Evolutionary conservation across 2,113 vertebrate genomes (phyloP), one percentile per base, ranked within the genome.

Genomic region (Sterna hirundo): DNA sequence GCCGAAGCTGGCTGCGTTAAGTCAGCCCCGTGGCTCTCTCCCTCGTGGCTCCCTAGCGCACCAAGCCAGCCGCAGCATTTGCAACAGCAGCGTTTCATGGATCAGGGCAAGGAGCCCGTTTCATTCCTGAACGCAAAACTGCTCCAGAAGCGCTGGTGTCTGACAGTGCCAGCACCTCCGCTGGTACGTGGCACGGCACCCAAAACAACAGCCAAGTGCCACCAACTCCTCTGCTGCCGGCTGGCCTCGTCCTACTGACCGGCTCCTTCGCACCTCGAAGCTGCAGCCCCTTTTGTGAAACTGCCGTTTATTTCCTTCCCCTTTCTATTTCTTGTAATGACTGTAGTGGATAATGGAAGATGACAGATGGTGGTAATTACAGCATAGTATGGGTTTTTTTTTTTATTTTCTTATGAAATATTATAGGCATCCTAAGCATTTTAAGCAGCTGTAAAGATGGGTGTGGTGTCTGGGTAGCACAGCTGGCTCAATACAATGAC

Each of bases 371-470:
- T 17, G 11, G 42, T 60, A 86, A 93, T 97, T 93, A 94, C 82
- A 86, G 70, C 27, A 46, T 2, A 1, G 36, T 52, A 23, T 32
- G 29, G 44, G 36, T 16, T 12, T 36, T 25, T 38, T 81, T 75
- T 76, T 47, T 30, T 2, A 13, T 13, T 62, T 78, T 57, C 62
- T 11, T 16, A 29, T 86, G 64, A 92, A 87, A 83, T 40, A 14
- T 85, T 92, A 10, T 10, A 90, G 84, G 64, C 71, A 88, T 97
- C 60, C 42, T 58, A 94, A 83, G 68, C 68, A 95, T 95, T 95
- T 96, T 40, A 95, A 92, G 75, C 89, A 88, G 47, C 79, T 93
- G 84, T 77, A 36, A 78, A 85, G 55, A 62, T 54, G 93, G 96
- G 82, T 88, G 91, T 88, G 91, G 75, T 88, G n/a, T 58, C 62